Conservation (phyloP, 2,113 vertebrate genomes). For the Cromileptes altivelis region DNA sequence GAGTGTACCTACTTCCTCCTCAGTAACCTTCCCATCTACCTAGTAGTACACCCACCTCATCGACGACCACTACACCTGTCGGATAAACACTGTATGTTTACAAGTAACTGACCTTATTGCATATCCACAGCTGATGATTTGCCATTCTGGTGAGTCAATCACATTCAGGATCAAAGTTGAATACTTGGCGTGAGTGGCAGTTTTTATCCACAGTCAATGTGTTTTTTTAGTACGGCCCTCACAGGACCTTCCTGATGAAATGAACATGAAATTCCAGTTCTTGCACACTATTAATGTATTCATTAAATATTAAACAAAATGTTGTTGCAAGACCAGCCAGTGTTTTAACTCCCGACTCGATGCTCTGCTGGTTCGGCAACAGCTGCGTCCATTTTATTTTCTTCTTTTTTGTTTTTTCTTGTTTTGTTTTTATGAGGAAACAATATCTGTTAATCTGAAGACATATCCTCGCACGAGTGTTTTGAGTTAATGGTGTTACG, state of each 20-base stretch:
- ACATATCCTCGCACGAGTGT: constrained; percentile 22
- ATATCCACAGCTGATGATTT: neutral
- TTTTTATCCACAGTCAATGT: neutral
- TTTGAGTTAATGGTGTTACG: constrained; percentile 68
- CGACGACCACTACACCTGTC: neutral
- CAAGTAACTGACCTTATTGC: constrained; percentile 5
- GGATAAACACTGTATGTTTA: neutral
- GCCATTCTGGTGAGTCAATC: neutral
- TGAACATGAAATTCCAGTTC: constrained; percentile 36
- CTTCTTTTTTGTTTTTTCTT: constrained; percentile 21
- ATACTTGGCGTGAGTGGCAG: constrained; percentile 3
- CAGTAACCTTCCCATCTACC: no score
- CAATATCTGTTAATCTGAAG: constrained; percentile 34
- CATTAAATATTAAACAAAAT: constrained; percentile 42
- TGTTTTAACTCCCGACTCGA: constrained; percentile 10
- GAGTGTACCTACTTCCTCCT: no score
- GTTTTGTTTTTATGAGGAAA: constrained; percentile 22
- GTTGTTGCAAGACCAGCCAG: neutral
- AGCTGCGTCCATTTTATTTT: neutral
- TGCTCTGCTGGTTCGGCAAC: neutral
- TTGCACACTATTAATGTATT: constrained; percentile 17
- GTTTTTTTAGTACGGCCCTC: neutral
- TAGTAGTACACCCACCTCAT: no score
- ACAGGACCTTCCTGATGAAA: constrained; percentile 53
- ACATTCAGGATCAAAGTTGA: neutral